phyloP scores from a whole-genome alignment of 1,140 invertebrate genomes.

The Euwallacea similis region DNA sequence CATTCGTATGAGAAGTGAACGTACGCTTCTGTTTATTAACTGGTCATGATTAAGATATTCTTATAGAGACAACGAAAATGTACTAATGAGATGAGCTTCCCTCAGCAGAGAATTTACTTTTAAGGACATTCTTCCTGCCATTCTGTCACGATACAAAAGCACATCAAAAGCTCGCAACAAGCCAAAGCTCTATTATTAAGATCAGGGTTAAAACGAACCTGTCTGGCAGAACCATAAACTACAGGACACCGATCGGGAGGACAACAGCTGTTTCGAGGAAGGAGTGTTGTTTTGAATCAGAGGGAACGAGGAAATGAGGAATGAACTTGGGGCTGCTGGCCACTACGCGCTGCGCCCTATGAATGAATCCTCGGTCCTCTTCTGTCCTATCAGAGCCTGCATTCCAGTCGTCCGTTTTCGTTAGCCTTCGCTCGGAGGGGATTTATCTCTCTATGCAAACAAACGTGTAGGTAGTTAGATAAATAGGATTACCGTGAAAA shows the following conservation, averaged over 20 bases:
- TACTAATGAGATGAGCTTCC: not conserved
- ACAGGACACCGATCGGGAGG: not conserved
- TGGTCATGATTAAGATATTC: not conserved
- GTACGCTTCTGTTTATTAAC: not conserved
- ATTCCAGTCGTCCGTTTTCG: conserved; percentile 6
- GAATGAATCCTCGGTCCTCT: conserved; percentile 7
- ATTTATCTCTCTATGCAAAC: conserved; percentile 9
- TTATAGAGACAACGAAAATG: not conserved
- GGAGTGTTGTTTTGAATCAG: not conserved
- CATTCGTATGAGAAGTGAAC: no score
- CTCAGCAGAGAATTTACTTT: not conserved
- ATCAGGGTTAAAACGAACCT: conserved; percentile 5
- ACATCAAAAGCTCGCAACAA: not conserved
- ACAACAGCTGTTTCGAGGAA: conserved; percentile 5
- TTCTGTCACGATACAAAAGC: not conserved
- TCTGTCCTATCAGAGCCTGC: not conserved
- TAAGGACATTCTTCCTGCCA: not conserved
- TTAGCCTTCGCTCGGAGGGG: not conserved
- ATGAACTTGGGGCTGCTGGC: not conserved
- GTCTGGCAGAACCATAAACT: conserved; percentile 4
- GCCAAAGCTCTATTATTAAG: not conserved
- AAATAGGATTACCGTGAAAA: no score
- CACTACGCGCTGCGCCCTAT: conserved; percentile 8
- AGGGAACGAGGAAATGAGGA: not conserved
- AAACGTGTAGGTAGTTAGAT: conserved; percentile 1